Percentiles rank a stretch among this genome's conserved stretches.
phyloP scores from a whole-genome alignment of 2,888 invertebrate species.

The Perizoma affinitatum region DNA sequence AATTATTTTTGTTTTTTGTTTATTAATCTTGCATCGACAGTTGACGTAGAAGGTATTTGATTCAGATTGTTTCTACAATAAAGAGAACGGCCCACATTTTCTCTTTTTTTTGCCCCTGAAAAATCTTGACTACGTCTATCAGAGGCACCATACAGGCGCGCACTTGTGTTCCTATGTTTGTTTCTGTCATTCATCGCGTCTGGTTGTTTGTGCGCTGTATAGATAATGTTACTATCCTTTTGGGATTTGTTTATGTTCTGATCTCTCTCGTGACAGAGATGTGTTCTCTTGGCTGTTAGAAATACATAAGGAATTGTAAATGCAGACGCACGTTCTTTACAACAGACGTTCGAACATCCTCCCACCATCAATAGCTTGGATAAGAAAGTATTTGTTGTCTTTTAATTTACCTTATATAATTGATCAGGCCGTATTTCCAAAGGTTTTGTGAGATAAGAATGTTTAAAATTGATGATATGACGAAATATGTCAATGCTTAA shows the following conservation, averaged over 20 bases:
- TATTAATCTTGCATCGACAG: too few relatives aligned
- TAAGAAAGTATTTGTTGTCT: constrained; percentile 10
- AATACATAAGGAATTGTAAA: constrained; percentile 19
- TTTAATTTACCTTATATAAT: not conserved
- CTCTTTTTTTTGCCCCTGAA: constrained; percentile 2
- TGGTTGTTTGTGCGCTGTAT: constrained; percentile 46
- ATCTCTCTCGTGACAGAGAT: constrained; percentile 44
- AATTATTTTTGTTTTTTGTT: too few relatives aligned
- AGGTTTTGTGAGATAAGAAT: too few relatives aligned
- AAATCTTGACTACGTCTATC: constrained; percentile 32
- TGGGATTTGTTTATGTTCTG: constrained; percentile 50
- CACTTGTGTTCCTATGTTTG: constrained; percentile 81
- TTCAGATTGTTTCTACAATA: too few relatives aligned
- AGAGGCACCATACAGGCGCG: constrained; percentile 53
- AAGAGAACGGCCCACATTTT: not conserved
- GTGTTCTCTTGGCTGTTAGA: constrained; percentile 23
- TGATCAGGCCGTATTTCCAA: too few relatives aligned
- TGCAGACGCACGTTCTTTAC: constrained; percentile 5
- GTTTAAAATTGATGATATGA: too few relatives aligned
- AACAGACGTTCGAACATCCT: constrained; percentile 2
- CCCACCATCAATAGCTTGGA: not conserved
- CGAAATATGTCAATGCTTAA: not conserved
- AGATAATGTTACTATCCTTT: constrained; percentile 59
- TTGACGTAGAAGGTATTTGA: too few relatives aligned
- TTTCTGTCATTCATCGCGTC: constrained; percentile 77